Percentiles rank a stretch among this genome's conserved stretches.
phyloP scores from a whole-genome alignment of 1,140 invertebrate genomes.

The Sarcophaga peregrina region DNA sequence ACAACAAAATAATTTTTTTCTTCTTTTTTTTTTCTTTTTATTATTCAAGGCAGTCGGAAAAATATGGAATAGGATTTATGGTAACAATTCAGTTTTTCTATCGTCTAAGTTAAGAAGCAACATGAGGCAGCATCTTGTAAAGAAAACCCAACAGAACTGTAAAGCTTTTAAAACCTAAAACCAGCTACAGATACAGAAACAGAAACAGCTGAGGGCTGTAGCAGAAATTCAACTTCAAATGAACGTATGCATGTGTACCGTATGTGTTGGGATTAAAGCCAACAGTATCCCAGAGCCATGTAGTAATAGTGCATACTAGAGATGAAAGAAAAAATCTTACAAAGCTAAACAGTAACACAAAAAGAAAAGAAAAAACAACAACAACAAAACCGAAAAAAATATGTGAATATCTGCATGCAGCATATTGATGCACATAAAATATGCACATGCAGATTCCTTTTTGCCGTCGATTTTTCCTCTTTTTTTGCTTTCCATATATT shows the following conservation, averaged over 20 bases:
- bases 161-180: not conserved
- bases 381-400: too few relatives aligned
- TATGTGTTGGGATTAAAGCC: conserved; percentile 4
- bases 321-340: not conserved
- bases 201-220: conserved; percentile 23
- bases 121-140: conserved; percentile 12
- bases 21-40: too few relatives aligned
- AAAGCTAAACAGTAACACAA: too few relatives aligned
- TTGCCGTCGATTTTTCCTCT: not conserved
- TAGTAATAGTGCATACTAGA: not conserved
- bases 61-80: conserved; percentile 19
- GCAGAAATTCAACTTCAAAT: not conserved
- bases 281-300: not conserved
- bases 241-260: not conserved
- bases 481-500: too few relatives aligned
- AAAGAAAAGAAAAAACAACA: too few relatives aligned
- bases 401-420: too few relatives aligned
- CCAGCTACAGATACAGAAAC: not conserved
- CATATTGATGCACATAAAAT: not conserved
- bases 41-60: not conserved
- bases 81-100: not conserved
- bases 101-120: not conserved
- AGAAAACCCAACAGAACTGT: not conserved
- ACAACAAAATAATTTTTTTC: not conserved
- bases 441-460: conserved; percentile 19